Percentiles rank a stretch among this genome's conserved stretches.
Evolutionary conservation across 1,140 invertebrate species (phyloP).

Genomic region (Calliopsis andreniformis): DNA sequence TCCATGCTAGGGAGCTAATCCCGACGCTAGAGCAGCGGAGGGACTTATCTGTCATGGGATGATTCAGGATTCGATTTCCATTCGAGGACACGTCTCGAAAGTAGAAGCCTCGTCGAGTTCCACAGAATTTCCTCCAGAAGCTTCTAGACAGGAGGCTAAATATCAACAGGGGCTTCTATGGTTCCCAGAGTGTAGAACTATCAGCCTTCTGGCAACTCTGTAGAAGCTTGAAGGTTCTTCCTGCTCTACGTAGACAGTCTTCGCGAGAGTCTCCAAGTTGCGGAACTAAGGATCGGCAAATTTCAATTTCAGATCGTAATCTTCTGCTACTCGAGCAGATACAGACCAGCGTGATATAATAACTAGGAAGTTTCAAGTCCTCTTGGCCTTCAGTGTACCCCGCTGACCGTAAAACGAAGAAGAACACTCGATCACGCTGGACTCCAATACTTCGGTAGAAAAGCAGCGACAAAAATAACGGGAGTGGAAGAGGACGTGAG

Average conservation of each 20-base stretch:
- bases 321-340: not conserved
- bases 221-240: not conserved
- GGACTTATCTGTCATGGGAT: not conserved
- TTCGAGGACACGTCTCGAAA: not conserved
- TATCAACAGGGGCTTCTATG: not conserved
- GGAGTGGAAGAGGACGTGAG: too few relatives aligned
- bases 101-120: not conserved
- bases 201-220: not conserved
- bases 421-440: too few relatives aligned
- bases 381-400: not conserved
- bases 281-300: not conserved
- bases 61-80: not conserved
- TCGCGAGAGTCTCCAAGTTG: not conserved
- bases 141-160: conserved; percentile 1
- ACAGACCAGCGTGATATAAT: not conserved
- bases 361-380: conserved; percentile 23
- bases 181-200: conserved; percentile 1
- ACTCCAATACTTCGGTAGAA: too few relatives aligned
- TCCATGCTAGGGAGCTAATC: not conserved
- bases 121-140: not conserved
- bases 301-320: not conserved
- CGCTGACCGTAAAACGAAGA: too few relatives aligned
- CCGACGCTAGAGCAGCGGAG: too few relatives aligned
- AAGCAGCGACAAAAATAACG: too few relatives aligned
- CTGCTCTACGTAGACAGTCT: not conserved